Evolutionary conservation across 2,888 invertebrate genomes (phyloP).

Genomic region (Smittia sp.): DNA sequence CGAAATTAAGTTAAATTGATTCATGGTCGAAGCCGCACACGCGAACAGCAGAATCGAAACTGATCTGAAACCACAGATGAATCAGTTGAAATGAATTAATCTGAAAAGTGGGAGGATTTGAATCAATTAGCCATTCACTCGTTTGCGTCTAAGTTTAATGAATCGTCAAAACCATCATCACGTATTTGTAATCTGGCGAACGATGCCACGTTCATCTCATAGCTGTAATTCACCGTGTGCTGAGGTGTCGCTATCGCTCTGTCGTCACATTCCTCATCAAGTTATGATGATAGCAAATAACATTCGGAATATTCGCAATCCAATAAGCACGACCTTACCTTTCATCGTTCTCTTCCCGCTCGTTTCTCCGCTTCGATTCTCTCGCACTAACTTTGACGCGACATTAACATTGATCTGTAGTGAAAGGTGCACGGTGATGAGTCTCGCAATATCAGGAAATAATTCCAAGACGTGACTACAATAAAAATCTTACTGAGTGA

Average conservation of each 20-base stretch:
- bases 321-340: neutral
- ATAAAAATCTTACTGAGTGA: neutral
- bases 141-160: neutral
- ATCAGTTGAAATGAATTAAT: constrained; percentile 34
- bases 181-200: too few relatives aligned
- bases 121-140: constrained; percentile 5
- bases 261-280: constrained; percentile 13
- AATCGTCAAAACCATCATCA: neutral
- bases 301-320: neutral
- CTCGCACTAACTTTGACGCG: neutral
- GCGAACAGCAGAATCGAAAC: constrained; percentile 13
- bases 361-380: neutral
- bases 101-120: constrained; percentile 35
- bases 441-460: constrained; percentile 11
- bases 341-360: neutral
- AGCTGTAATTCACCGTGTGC: too few relatives aligned
- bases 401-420: constrained; percentile 1
- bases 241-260: too few relatives aligned
- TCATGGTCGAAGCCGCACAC: constrained; percentile 17
- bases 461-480: constrained; percentile 35
- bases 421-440: constrained; percentile 27
- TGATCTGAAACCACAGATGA: constrained; percentile 17
- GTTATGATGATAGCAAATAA: constrained; percentile 22
- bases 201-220: too few relatives aligned
- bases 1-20: constrained; percentile 35